Evolutionary conservation across 1,140 invertebrate genomes (phyloP).

Genomic region (Akabosia matsudoensis): DNA sequence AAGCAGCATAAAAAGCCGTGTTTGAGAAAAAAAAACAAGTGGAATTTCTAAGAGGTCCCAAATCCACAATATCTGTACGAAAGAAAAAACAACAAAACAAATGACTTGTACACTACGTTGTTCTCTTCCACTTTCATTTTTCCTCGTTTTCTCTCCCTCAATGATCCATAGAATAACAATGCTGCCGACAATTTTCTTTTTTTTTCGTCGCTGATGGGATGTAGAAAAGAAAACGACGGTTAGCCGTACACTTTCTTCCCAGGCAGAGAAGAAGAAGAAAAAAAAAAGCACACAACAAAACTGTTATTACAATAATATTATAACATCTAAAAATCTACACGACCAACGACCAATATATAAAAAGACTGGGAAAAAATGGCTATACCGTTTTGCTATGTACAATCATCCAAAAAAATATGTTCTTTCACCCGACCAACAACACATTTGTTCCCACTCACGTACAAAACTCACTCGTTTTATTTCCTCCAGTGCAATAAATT

Average conservation of each 20-base stretch:
- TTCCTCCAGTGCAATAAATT: conserved; percentile 7
- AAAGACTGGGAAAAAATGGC: no score
- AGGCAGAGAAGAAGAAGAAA: background rate
- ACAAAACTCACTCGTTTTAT: conserved; percentile 22
- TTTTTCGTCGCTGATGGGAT: background rate
- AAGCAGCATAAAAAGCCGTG: no score
- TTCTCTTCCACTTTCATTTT: background rate
- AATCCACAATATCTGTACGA: conserved; percentile 37
- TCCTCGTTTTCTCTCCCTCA: background rate
- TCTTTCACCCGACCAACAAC: background rate
- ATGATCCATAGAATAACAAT: background rate
- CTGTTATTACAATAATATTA: conserved; percentile 13
- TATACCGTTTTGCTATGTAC: no score
- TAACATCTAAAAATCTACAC: background rate
- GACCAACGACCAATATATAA: no score
- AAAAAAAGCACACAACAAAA: background rate
- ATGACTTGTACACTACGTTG: conserved; percentile 38
- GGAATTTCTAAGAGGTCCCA: conserved; percentile 41
- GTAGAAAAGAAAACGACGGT: background rate
- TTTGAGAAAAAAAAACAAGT: no score
- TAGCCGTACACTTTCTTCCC: background rate
- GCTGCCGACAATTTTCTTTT: background rate
- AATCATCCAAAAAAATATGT: no score
- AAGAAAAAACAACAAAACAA: conserved; percentile 17
- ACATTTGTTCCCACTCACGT: conserved; percentile 22